Conservation (phyloP, 2,888 invertebrate genomes). For the Pachydiplax longipennis region DNA sequence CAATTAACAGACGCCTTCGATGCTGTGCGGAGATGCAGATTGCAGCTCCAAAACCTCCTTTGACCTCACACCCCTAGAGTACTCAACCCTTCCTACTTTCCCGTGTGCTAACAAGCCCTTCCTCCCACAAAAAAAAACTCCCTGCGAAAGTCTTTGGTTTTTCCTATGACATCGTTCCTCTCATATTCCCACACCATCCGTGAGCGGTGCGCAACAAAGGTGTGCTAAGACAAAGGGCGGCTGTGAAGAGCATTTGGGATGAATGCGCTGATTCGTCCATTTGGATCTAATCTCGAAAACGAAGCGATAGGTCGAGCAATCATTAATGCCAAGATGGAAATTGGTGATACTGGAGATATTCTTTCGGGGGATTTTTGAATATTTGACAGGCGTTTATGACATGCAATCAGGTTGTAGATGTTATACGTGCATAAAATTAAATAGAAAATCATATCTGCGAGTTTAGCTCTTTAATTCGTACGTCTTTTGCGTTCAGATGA, state of each 20-base stretch:
- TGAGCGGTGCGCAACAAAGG: slow-evolving; percentile 20
- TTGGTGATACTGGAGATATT: not conserved
- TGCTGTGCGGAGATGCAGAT: not conserved
- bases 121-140: not conserved
- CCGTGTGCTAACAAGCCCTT: not conserved
- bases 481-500: no score
- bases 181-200: not conserved
- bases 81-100: not conserved
- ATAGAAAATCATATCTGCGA: no score
- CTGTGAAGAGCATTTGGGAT: slow-evolving; percentile 28
- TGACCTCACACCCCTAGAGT: not conserved
- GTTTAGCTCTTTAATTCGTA: no score
- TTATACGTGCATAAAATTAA: no score
- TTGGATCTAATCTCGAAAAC: no score
- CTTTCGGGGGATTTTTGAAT: no score
- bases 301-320: no score
- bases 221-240: slow-evolving; percentile 26
- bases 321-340: no score
- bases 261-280: not conserved
- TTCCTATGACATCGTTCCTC: not conserved
- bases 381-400: no score
- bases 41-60: not conserved
- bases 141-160: not conserved
- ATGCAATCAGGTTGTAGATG: no score
- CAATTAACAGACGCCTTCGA: slow-evolving; percentile 38